phyloP scores from a whole-genome alignment of 2,113 vertebrate genomes.

The Castor canadensis region DNA sequence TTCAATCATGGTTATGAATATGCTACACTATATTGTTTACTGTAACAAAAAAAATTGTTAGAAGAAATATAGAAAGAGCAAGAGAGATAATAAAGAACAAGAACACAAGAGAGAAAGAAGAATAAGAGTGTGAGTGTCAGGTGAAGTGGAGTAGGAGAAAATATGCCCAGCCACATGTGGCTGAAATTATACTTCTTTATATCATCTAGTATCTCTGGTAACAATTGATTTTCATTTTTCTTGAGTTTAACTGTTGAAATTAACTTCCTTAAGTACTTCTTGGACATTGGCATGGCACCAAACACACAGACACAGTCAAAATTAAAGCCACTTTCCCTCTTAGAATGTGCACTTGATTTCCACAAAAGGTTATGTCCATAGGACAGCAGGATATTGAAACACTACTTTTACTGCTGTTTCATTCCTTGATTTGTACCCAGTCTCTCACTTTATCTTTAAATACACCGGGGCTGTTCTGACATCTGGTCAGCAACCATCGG shows the following conservation, averaged over 20 bases:
- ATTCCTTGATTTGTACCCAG: neutral
- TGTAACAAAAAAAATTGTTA: slow-evolving; percentile 13
- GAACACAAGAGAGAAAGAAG: neutral
- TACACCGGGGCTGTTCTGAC: neutral
- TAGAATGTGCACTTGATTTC: neutral
- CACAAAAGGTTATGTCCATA: neutral
- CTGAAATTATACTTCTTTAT: neutral
- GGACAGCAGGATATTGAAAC: neutral
- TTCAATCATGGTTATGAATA: neutral
- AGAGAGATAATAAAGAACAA: neutral
- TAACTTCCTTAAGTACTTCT: neutral
- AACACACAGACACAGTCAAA: neutral
- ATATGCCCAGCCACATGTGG: neutral
- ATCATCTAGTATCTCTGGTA: neutral
- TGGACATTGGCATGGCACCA: neutral
- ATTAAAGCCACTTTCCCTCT: neutral
- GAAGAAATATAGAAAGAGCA: neutral
- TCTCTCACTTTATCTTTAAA: neutral
- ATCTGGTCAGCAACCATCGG: neutral
- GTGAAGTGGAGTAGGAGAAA: no score
- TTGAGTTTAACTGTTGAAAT: slow-evolving; percentile 23
- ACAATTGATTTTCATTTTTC: neutral
- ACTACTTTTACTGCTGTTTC: neutral
- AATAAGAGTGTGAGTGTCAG: neutral
- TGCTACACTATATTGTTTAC: neutral